These are phyloP conservation scores for Apotomis capreana DNA, from an alignment of 2,888 invertebrate species.

Conservation along the genomic window DNA sequence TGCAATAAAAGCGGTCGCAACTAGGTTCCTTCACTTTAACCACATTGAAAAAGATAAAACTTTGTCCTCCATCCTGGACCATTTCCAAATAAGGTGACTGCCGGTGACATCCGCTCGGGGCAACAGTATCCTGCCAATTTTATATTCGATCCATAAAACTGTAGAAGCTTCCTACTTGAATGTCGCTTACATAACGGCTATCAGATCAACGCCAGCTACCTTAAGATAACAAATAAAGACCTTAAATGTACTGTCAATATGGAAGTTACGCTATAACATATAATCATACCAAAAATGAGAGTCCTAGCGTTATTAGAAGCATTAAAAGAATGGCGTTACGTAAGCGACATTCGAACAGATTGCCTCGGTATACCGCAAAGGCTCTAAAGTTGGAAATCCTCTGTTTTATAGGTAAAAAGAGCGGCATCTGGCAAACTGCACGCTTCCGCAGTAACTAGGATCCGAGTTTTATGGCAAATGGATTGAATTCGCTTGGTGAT, in stretches of 20 bases:
- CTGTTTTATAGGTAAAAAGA: conserved; percentile 46
- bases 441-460: conserved; percentile 68
- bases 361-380: not conserved
- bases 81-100: conserved; percentile 81
- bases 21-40: conserved; percentile 63
- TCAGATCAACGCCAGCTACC: too few relatives aligned
- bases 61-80: conserved; percentile 73
- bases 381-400: conserved; percentile 55
- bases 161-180: conserved; percentile 35
- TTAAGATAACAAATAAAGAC: too few relatives aligned
- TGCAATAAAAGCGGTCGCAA: conserved; percentile 45
- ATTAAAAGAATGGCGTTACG: too few relatives aligned
- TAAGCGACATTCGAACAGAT: too few relatives aligned
- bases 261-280: too few relatives aligned
- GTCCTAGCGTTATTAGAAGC: too few relatives aligned
- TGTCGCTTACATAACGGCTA: too few relatives aligned
- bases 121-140: conserved; percentile 57
- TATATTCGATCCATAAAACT: conserved; percentile 48
- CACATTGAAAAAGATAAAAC: conserved; percentile 80
- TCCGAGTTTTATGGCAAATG: conserved; percentile 69
- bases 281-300: too few relatives aligned
- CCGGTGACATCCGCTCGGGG: conserved; percentile 74
- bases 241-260: too few relatives aligned
- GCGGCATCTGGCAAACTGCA: conserved; percentile 62
- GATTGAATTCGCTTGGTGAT: conserved; percentile 72